These are phyloP conservation scores for Tachina grossa DNA, from an alignment of 2,888 invertebrate genomes.

Conservation along the genomic window DNA sequence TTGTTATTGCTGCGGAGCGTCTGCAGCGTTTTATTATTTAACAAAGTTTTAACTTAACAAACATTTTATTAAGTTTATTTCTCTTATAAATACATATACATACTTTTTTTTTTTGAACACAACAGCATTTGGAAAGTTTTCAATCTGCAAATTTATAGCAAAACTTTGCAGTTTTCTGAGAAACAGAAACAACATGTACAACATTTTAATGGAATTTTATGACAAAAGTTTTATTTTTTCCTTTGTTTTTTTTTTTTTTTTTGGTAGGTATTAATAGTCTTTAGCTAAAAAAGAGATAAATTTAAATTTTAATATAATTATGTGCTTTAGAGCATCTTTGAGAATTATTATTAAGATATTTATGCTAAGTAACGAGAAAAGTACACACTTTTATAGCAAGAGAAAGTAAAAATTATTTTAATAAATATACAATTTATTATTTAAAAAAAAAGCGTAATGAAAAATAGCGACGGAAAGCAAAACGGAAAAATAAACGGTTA, in stretches of 20 bases:
- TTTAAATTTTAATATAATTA: slow-evolving; percentile 57
- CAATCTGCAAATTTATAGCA: slow-evolving; percentile 59
- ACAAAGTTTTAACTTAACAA: slow-evolving; percentile 33
- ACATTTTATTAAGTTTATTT: slow-evolving; percentile 35
- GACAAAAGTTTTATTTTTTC: slow-evolving; percentile 58
- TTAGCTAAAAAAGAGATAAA: slow-evolving; percentile 48
- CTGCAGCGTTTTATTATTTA: slow-evolving; percentile 29
- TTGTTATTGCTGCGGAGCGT: slow-evolving; percentile 2
- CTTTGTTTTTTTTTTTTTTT: slow-evolving; percentile 6
- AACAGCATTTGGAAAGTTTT: slow-evolving; percentile 33
- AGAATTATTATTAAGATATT: slow-evolving; percentile 28
- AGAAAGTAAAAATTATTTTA: not conserved
- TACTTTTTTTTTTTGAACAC: not conserved
- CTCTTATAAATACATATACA: too few species aligned
- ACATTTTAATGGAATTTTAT: slow-evolving; percentile 70
- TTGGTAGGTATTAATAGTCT: not conserved
- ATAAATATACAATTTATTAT: too few species aligned
- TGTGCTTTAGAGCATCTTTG: slow-evolving; percentile 7
- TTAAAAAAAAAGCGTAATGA: too few species aligned
- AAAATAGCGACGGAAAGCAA: too few species aligned
- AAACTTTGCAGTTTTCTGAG: slow-evolving; percentile 47
- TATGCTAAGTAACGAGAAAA: not conserved
- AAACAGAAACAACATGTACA: slow-evolving; percentile 40
- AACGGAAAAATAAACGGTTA: too few species aligned
- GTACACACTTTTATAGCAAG: not conserved